Base-by-base conservation (phyloP, 2,888 invertebrate genomes). In the Thecophora atra region DNA sequence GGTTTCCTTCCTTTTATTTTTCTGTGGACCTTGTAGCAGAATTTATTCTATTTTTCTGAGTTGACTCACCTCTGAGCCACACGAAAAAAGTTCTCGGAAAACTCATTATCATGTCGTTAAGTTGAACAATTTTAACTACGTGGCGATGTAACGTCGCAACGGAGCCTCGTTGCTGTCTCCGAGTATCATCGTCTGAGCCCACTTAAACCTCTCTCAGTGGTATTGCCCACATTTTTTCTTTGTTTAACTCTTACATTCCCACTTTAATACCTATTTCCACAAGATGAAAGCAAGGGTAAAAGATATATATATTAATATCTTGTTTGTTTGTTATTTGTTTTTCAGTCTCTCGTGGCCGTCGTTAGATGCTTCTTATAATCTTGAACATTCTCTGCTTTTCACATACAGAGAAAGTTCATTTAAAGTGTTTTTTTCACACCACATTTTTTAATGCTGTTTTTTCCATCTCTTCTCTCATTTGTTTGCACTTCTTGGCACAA, bases 101-200 rank as follows among this genome's bases (percentile, higher is more conserved):
- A 69, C 60, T 69, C 62, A 69, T 69, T 69, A 69, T 69, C 69
- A 60, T 69, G 60, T 69, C 69, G 69, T 69, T 69, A 69, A 60
- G 62, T 37, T 67, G 51, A 21, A 56, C 37, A 69, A 69, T 69
- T 69, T 69, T 69, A 69, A 69, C 62, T 69, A 69, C 47, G n/a
- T 56, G 21, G 8, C 21, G 69, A 44, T n/a, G 67, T 15, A 21
- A 19, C 21, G 28, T 30, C 37, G 26, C 15, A 19, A 62, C 30
- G n/a, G 15, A 6, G 62, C 26, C 11, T 67, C 54, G 64, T 42
- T 65, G 26, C 7, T 44, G 47, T 26, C 24, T 24, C 24, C 26
- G 21, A 19, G 6, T 15, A 4, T 19, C 5, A 21, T 24, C 51
- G 42, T n/a, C 64, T 7, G 21, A 19, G 21, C n/a, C 21, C 44